Evolutionary conservation across 1,140 invertebrate species (phyloP), one percentile per base, ranked within the genome.

Genomic region (Trypoxylus dichotomus): DNA sequence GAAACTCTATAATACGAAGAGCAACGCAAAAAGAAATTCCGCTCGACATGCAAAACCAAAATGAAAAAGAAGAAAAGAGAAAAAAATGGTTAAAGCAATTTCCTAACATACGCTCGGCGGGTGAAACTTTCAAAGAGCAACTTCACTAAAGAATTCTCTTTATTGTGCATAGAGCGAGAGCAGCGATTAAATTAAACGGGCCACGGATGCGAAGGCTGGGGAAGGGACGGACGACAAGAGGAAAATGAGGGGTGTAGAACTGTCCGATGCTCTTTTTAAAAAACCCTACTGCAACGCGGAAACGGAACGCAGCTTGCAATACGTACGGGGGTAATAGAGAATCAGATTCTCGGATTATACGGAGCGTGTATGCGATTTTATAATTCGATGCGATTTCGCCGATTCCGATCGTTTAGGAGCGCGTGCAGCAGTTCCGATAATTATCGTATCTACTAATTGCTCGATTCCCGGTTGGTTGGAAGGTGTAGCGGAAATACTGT

Each of bases 111-210:
- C 19, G 19, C 47, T 13, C 47, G 15, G 24, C 27, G 27, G 15
- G 60, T 13, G 24, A 27, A 68, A 68, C 24, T 24, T 68, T 68
- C 60, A 68, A 68, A 68, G 27, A 29, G 60, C 27, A 68, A 68
- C 60, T 68, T 68, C 60, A 68, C 60, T 68, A 68, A 68, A 68
- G 60, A 68, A 68, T 68, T 68, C 60, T 29, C 60, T 68, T 68
- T 68, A 68, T 68, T 68, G 60, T 68, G 60, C 60, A 68, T 27
- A 24, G 47, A 54, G 24, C 60, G 24, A 11, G 47, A 58, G 27
- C 60, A 24, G 47, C 47, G 60, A 68, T 68, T 68, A 68, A 68
- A 68, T 68, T 68, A 68, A 68, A 68, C 60, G 60, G 60, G 47
- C 13, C 47, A 54, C 19, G 47, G 47, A 54, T 19, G 6, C 6